A percentile compares a stretch with the other conserved stretches of the same genome.
Evolutionary conservation across 2,888 invertebrate genomes (phyloP).

Genomic region (Epinotia bilunana): DNA sequence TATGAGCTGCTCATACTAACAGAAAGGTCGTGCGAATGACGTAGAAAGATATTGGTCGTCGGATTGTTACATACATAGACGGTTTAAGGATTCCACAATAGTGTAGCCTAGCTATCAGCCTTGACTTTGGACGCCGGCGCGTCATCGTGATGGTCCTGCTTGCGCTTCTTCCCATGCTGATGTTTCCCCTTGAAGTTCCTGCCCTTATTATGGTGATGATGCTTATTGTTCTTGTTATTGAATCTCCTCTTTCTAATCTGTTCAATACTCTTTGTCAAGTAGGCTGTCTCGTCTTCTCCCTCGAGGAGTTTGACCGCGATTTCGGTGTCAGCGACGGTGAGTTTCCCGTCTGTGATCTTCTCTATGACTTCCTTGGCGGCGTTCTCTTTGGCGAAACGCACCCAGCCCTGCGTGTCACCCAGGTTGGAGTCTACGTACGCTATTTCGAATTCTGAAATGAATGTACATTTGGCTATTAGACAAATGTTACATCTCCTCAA

Average conservation of each 20-base stretch:
- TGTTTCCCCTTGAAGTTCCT: constrained; percentile 65
- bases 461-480: background rate
- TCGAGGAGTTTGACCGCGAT: constrained; percentile 85
- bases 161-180: constrained; percentile 63
- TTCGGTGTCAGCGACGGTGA: constrained; percentile 81
- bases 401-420: constrained; percentile 89
- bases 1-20: too few species aligned
- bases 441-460: constrained; percentile 79
- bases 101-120: constrained; percentile 59
- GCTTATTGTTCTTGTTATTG: constrained; percentile 72
- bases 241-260: constrained; percentile 84
- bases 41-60: background rate
- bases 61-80: background rate
- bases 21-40: background rate
- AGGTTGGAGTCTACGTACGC: constrained; percentile 91
- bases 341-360: constrained; percentile 86
- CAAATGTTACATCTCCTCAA: too few species aligned
- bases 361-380: constrained; percentile 86
- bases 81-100: constrained; percentile 7
- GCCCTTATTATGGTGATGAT: constrained; percentile 58
- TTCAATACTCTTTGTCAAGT: constrained; percentile 86
- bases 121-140: constrained; percentile 65
- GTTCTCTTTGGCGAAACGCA: constrained; percentile 89
- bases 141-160: constrained; percentile 61
- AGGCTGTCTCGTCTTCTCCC: constrained; percentile 89